Evolutionary conservation across 2,797 vertebrate genomes (phyloP).

Genomic region (Salmo trutta): DNA sequence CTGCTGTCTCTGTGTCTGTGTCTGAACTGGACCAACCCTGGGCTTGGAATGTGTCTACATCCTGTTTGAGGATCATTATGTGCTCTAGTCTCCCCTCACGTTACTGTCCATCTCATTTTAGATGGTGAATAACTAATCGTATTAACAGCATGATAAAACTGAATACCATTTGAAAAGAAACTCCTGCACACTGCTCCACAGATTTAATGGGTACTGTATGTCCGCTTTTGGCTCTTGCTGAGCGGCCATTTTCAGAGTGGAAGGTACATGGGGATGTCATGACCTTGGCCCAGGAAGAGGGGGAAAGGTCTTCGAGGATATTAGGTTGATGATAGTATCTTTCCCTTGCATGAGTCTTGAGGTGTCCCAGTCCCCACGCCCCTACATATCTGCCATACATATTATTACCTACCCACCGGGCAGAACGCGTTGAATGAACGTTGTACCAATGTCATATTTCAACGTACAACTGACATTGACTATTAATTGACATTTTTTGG

Average conservation of each 20-base stretch:
- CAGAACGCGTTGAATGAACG: no score
- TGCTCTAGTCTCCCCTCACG: not conserved
- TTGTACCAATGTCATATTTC: no score
- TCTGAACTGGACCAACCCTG: not conserved
- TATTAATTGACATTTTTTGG: not conserved
- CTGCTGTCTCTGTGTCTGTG: not conserved
- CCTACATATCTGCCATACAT: no score
- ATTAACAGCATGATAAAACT: not conserved
- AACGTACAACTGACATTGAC: no score
- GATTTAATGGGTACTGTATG: not conserved
- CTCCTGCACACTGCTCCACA: not conserved
- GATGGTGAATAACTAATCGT: not conserved
- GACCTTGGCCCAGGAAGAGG: not conserved
- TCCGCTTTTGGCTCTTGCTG: not conserved
- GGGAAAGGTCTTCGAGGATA: not conserved
- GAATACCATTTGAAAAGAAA: no score
- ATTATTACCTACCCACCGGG: no score
- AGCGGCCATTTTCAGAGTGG: not conserved
- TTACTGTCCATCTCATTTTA: not conserved
- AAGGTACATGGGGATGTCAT: not conserved
- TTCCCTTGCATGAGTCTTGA: not conserved
- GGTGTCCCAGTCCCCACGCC: no score
- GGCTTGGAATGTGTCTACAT: not conserved
- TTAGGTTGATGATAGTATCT: not conserved
- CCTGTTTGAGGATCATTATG: not conserved